Percentiles rank a stretch among this genome's conserved stretches.
Evolutionary conservation across 2,797 vertebrate genomes (phyloP).

Genomic region (Avahi laniger): DNA sequence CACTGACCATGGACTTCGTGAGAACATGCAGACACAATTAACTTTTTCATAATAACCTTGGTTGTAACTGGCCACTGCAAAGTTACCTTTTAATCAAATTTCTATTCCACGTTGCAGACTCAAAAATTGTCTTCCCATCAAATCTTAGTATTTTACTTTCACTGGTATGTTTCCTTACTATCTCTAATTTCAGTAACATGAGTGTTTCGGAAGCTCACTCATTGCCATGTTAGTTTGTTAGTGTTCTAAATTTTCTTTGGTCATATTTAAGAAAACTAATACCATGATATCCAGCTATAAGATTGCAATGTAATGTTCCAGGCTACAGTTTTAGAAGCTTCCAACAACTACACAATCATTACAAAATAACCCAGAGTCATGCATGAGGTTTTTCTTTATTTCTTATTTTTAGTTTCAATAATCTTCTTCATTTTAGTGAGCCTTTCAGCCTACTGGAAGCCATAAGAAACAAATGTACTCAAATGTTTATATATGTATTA

Average conservation of each 20-base stretch:
- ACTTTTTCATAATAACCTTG: constrained; percentile 22
- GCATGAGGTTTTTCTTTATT: neutral
- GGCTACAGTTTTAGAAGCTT: neutral
- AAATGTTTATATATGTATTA: neutral
- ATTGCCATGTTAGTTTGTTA: neutral
- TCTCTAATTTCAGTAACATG: neutral
- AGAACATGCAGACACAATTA: neutral
- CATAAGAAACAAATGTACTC: neutral
- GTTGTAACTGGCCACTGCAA: neutral
- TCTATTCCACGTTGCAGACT: neutral
- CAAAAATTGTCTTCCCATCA: neutral
- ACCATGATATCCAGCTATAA: neutral
- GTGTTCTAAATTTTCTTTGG: neutral
- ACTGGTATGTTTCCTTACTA: neutral
- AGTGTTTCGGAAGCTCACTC: neutral
- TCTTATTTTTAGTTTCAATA: constrained; percentile 35
- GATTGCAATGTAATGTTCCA: constrained; percentile 22
- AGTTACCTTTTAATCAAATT: constrained; percentile 10
- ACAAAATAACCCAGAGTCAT: neutral
- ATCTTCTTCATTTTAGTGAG: constrained; percentile 30
- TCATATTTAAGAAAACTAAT: constrained; percentile 50
- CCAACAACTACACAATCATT: neutral
- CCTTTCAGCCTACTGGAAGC: neutral
- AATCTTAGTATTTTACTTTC: neutral
- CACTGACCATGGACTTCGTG: neutral